Base-by-base conservation (phyloP, 2,888 invertebrate genomes). In the Formica aserva region DNA sequence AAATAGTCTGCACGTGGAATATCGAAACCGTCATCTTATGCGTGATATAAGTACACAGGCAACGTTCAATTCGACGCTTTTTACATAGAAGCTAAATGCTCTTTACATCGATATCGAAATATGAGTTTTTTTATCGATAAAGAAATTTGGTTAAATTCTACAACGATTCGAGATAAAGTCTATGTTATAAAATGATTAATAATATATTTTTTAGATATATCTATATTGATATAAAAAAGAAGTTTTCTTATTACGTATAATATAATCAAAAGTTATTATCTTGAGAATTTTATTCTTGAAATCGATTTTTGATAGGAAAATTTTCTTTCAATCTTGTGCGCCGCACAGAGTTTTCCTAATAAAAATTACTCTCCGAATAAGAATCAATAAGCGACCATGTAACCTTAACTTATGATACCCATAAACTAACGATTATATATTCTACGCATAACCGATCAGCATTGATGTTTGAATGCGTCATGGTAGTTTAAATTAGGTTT, bases 1-100 rank as follows among this genome's bases (percentile, higher is more conserved):
- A 72, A 80, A 80, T 72, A 72, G 78, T 45, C 74, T 18, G 60
- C 78, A 26, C 74, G 78, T 80, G 78, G 78, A 80, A 80, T 80
- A 72, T 72, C 78, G 78, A 72, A 72, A 55, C 26, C 55, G 45
- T 48, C 74, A 48, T 72, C 72, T 78, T 72, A 78, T 18, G 11
- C 78, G 11, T 18, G 6, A 0, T 38, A 45, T 26, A 26, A 67
- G 76, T n/a, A 18, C 45, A 48, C 1, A 3, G 26, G 38, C 62
- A 32, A 45, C 45, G n/a, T 45, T 3, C 41, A 11, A 22, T 63
- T 63, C 5, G 3, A 15, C 29, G 60, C 1, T n/a, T 74, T n/a
- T 62, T 62, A n/a, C 2, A 1, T 29, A 3, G 15, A 29, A 18
- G 15, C 4, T 8, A 32, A n/a, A 29, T n/a, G 26, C 18, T 29